Base-by-base conservation (phyloP, 2,888 invertebrate species). In the Tetramorium bicarinatum region DNA sequence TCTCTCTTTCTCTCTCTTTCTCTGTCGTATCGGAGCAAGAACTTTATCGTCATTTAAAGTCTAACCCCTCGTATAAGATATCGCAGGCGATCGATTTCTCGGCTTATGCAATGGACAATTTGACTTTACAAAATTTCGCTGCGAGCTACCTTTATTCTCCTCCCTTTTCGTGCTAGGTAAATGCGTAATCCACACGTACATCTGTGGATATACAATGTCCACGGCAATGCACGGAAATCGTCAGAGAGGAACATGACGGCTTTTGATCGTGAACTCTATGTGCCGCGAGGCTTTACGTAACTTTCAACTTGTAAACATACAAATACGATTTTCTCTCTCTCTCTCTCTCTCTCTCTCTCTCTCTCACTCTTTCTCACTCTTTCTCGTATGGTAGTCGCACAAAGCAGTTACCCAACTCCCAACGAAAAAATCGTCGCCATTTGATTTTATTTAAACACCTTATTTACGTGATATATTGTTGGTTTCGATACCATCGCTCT, bases 361-460 rank as follows among this genome's bases (percentile, higher is more conserved):
- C 21, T 47, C 25, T 25, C 25, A 49, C 11, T 29, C 21, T 3
- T 34, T 47, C 38, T 49, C 38, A 29, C 3, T 47, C 61, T 11
- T 25, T 47, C 61, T 11, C 34, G 44, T 21, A 56, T n/a, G 44
- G n/a, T 49, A 29, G 69, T 64, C 34, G 61, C 25, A 6, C 34
- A 56, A 79, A 79, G n/a, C 34, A 41, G 52, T 62, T 75, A 52
- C 56, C 67, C 11, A 54, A 66, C 56, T 76, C 80, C 82, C 71
- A 82, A 15, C 79, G 38, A 69, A 21, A 38, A 52, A 41, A 25
- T 56, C 21, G 21, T 29, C n/a, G 67, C 62, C 72, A 71, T 81
- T 82, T 87, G 87, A 90, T 89, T 91, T 87, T 89, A 84, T 89
- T 89, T 87, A 83, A 88, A 87, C 86, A 85, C 83, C 87, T 87